Evolutionary conservation across 2,113 vertebrate species (phyloP), one percentile per base, ranked within the genome.

Genomic region (Jaculus jaculus): DNA sequence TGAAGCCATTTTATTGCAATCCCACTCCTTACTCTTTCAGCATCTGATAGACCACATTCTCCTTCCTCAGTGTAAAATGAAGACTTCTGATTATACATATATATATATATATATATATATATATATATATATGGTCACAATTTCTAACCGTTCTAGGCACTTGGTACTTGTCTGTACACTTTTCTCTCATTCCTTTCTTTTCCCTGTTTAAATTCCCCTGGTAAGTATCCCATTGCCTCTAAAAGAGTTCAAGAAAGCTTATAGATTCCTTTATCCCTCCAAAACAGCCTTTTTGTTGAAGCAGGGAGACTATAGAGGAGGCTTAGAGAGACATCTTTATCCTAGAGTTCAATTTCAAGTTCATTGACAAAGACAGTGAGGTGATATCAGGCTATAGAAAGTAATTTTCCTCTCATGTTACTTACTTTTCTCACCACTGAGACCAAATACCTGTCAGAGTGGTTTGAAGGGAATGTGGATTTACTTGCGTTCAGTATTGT

Each of bases 291-390:
- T n/a, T n/a, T n/a, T 42, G 39, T 39, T 82, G 30, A 90, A 71
- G 39, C 86, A 47, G n/a, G 39, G 89, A 47, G n/a, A 90, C 68
- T 58, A 58, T 60, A n/a, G n/a, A n/a, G n/a, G 68, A 63, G 34
- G 93, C 32, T 69, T n/a, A 66, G 65, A 66, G 65, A 60, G 60
- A 75, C 92, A 72, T 77, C n/a, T 77, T 91, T 71, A 66, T 60
- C 75, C 66, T n/a, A 15, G 21, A 5, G 68, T 15, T 96, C 78
- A 72, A 66, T 84, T 93, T 87, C 81, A 80, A 18, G 77, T 92
- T 92, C 71, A 75, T 28, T 66, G 58, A 75, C 84, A 89, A 90
- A 92, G 7, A 13, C 34, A 63, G 66, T 66, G 34, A 87, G 54
- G 30, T 68, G 58, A 24, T 61, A 74, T 74, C 58, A 69, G n/a